Percentiles rank a stretch among this genome's conserved stretches.
phyloP scores from a whole-genome alignment of 2,113 vertebrate species.

The Gila orcuttii region DNA sequence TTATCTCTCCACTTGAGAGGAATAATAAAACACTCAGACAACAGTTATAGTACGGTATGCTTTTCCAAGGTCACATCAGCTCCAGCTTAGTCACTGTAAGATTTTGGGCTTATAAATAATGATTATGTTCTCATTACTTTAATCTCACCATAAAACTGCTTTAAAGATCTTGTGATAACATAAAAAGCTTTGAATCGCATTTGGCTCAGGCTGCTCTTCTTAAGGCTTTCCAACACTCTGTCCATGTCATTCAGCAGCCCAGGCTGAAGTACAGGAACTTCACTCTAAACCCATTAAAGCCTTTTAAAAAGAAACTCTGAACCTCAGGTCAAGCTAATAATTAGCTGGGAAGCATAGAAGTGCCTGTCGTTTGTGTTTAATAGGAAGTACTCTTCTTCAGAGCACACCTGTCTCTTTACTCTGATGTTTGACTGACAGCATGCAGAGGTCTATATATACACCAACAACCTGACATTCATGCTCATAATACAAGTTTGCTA shows the following conservation, averaged over 20 bases:
- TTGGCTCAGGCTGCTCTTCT: not conserved
- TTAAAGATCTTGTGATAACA: constrained; percentile 12
- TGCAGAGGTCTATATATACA: not conserved
- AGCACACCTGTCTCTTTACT: not conserved
- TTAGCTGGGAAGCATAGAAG: not conserved
- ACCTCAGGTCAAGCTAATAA: constrained; percentile 13
- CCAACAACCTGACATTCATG: not conserved
- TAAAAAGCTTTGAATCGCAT: constrained; percentile 23
- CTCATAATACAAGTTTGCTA: not conserved
- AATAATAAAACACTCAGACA: constrained; percentile 16
- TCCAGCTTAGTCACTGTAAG: constrained; percentile 3
- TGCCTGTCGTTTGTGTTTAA: not conserved
- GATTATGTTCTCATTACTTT: constrained; percentile 28
- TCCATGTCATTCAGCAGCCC: constrained; percentile 6
- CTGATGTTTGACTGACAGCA: not conserved
- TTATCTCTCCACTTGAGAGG: constrained; percentile 22
- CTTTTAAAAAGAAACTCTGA: constrained; percentile 19
- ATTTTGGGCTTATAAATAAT: constrained; percentile 15
- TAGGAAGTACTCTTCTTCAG: not conserved
- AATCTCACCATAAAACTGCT: constrained; percentile 4
- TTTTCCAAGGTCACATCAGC: not conserved
- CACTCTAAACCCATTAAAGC: constrained; percentile 35
- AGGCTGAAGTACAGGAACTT: not conserved
- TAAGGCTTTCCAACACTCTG: constrained; percentile 17
- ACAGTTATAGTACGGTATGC: not conserved